Conservation (phyloP, 2,888 invertebrate genomes). For the Diachrysia chrysitis region DNA sequence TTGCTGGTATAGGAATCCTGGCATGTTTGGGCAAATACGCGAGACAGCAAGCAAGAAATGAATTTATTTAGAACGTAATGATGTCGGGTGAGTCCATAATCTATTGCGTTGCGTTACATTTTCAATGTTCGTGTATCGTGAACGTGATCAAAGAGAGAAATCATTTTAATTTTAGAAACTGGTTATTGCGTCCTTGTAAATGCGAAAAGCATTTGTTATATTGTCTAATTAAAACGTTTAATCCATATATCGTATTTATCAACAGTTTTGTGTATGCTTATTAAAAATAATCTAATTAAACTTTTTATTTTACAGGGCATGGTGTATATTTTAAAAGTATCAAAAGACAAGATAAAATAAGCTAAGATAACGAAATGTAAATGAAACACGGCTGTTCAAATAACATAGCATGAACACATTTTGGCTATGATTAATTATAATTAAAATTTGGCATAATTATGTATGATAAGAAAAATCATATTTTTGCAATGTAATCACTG, state of each 20-base stretch:
- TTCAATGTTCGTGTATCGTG: background rate
- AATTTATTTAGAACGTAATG: conserved; percentile 78
- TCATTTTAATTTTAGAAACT: conserved; percentile 24
- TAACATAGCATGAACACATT: conserved; percentile 29
- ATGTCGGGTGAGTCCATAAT: conserved; percentile 37
- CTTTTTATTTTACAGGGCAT: conserved; percentile 37
- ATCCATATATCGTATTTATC: background rate
- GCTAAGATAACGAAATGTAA: conserved; percentile 19
- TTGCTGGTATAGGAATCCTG: conserved; percentile 90
- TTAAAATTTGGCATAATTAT: conserved; percentile 11
- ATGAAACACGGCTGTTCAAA: conserved; percentile 40
- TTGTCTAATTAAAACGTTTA: background rate
- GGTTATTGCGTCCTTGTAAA: conserved; percentile 44
- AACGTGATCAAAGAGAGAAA: conserved; percentile 7
- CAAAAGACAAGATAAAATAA: conserved; percentile 21
- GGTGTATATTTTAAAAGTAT: no score
- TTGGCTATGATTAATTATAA: conserved; percentile 17
- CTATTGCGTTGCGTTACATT: no score
- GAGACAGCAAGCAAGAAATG: conserved; percentile 89
- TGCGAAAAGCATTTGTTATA: conserved; percentile 3
- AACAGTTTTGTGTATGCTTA: no score
- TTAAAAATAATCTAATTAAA: background rate
- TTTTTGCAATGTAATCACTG: conserved; percentile 35
- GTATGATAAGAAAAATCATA: conserved; percentile 14
- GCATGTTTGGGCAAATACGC: conserved; percentile 92